Evolutionary conservation across 2,113 vertebrate species (phyloP).

Genomic region (Mesocricetus auratus): DNA sequence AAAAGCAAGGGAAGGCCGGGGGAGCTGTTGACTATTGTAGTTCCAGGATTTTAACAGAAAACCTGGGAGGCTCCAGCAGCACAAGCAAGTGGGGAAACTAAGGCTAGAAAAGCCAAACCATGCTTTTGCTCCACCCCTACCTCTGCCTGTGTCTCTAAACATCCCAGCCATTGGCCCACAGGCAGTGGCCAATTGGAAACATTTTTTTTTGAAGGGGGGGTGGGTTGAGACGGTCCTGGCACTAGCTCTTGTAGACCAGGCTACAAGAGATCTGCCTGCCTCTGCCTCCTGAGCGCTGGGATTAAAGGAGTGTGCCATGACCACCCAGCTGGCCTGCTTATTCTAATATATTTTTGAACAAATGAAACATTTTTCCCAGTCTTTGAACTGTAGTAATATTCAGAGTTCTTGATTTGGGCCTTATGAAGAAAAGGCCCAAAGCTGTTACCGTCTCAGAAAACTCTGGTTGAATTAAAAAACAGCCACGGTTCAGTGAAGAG

Average conservation of each 20-base stretch:
- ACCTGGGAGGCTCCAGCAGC: not conserved
- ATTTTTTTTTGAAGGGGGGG: no score
- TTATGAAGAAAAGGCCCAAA: not conserved
- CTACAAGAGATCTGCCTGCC: no score
- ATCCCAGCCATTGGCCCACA: not conserved
- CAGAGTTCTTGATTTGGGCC: not conserved
- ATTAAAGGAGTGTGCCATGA: no score
- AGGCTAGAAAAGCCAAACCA: not conserved
- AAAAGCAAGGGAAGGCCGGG: not conserved
- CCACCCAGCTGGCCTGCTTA: no score
- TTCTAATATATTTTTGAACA: not conserved
- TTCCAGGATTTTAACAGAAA: not conserved
- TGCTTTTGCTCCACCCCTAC: not conserved
- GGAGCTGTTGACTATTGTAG: not conserved
- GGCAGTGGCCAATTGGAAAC: not conserved
- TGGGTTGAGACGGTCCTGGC: no score
- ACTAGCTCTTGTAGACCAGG: no score
- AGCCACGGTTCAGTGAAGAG: not conserved
- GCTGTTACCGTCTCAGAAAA: not conserved
- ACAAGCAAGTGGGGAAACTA: not conserved
- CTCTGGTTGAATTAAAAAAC: slow-evolving; percentile 5
- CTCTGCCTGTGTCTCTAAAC: not conserved
- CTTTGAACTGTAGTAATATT: not conserved
- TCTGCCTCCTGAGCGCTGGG: no score
- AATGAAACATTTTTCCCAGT: not conserved